These are phyloP conservation scores for Styela clava DNA, from an alignment of 23 tunicate genomes.

Conservation along the genomic window DNA sequence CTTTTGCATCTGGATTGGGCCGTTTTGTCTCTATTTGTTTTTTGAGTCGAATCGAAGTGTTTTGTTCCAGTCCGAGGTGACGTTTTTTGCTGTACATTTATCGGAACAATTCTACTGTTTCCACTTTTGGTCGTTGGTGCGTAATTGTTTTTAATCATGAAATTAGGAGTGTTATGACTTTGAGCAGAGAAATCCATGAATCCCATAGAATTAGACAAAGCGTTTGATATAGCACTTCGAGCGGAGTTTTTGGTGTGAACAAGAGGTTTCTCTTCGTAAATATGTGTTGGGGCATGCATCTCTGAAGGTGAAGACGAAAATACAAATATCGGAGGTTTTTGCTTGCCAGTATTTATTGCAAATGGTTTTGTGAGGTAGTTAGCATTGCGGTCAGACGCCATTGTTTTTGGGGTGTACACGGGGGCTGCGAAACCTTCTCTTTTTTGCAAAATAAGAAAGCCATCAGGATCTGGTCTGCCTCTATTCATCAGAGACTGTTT, in stretches of 20 bases:
- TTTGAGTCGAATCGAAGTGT: background rate
- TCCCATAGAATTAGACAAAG: conserved; percentile 1
- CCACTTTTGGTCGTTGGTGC: background rate
- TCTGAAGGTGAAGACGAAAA: background rate
- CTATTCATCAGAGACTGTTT: background rate
- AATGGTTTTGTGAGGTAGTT: background rate
- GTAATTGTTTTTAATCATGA: background rate
- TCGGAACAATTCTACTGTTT: background rate
- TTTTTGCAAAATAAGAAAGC: background rate
- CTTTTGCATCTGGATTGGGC: background rate
- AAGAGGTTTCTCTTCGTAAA: too few species aligned
- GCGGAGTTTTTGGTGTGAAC: conserved; percentile 5
- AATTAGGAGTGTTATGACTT: background rate
- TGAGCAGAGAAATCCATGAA: background rate
- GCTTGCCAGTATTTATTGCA: background rate
- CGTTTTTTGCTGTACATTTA: background rate
- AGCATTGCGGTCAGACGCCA: background rate
- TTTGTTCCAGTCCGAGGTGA: background rate
- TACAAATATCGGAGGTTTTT: background rate
- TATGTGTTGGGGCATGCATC: too few species aligned
- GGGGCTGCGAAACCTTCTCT: background rate
- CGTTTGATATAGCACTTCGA: conserved; percentile 16
- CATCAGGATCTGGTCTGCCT: background rate
- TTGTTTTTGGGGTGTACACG: background rate
- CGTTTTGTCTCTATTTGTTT: background rate